Evolutionary conservation across 2,888 invertebrate species (phyloP).

Genomic region (Pterostichus madidus): DNA sequence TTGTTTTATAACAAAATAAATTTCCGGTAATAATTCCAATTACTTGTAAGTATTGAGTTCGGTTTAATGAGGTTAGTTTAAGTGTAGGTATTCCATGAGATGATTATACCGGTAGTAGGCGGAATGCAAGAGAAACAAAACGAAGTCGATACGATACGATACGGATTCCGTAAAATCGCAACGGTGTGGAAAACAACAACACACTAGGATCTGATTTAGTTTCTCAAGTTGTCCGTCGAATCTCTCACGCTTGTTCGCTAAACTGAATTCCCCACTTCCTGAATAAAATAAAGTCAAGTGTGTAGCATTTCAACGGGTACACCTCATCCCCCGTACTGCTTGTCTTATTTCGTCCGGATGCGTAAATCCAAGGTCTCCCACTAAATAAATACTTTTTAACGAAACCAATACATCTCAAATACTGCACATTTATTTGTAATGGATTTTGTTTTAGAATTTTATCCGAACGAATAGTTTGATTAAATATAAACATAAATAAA

Average conservation of each 20-base stretch:
- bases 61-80: slow-evolving; percentile 31
- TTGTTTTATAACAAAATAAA: neutral
- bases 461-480: too few species aligned
- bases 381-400: too few species aligned
- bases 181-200: slow-evolving; percentile 47
- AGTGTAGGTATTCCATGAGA: neutral
- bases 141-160: slow-evolving; percentile 1
- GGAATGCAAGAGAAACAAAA: slow-evolving; percentile 19
- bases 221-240: slow-evolving; percentile 55
- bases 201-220: slow-evolving; percentile 61
- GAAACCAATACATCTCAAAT: too few species aligned
- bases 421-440: too few species aligned
- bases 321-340: neutral
- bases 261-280: slow-evolving; percentile 63
- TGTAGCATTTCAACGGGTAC: slow-evolving; percentile 38
- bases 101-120: slow-evolving; percentile 18
- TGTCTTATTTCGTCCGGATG: neutral
- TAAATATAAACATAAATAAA: too few species aligned
- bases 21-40: neutral
- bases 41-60: too few species aligned
- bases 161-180: slow-evolving; percentile 36
- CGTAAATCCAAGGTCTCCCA: neutral
- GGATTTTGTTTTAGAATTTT: too few species aligned
- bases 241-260: slow-evolving; percentile 60
- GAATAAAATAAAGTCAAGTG: slow-evolving; percentile 63